phyloP scores from a whole-genome alignment of 2,888 invertebrate species.

The Aphidoletes aphidimyza region DNA sequence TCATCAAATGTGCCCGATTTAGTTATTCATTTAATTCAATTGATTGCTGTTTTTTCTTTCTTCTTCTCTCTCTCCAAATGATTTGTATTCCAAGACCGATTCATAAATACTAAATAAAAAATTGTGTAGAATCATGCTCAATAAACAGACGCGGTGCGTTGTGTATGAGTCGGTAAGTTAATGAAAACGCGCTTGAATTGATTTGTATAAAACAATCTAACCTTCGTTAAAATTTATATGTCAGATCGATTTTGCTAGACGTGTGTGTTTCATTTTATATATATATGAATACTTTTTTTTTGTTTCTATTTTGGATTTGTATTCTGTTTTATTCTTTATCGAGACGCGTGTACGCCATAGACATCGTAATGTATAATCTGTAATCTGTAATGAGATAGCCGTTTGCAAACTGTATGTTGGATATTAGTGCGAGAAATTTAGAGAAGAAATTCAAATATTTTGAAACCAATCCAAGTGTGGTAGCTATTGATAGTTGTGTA shows the following conservation, averaged over 20 bases:
- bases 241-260: constrained; percentile 44
- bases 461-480: no score
- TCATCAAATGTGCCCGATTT: not conserved
- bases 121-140: not conserved
- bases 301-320: not conserved
- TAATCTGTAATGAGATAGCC: not conserved
- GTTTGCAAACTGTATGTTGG: no score
- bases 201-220: constrained; percentile 38
- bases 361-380: not conserved
- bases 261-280: not conserved
- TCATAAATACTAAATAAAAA: constrained; percentile 26
- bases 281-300: not conserved
- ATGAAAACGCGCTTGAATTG: constrained; percentile 51
- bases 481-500: no score
- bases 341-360: not conserved
- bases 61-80: no score
- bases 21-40: constrained; percentile 35
- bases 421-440: not conserved
- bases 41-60: not conserved
- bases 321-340: not conserved
- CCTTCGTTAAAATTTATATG: constrained; percentile 41
- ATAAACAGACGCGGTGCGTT: constrained; percentile 11
- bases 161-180: constrained; percentile 32
- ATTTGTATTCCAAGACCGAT: constrained; percentile 36
- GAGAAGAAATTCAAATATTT: not conserved